Conservation (phyloP, 1,140 invertebrate genomes). For the Gryon sp. region DNA sequence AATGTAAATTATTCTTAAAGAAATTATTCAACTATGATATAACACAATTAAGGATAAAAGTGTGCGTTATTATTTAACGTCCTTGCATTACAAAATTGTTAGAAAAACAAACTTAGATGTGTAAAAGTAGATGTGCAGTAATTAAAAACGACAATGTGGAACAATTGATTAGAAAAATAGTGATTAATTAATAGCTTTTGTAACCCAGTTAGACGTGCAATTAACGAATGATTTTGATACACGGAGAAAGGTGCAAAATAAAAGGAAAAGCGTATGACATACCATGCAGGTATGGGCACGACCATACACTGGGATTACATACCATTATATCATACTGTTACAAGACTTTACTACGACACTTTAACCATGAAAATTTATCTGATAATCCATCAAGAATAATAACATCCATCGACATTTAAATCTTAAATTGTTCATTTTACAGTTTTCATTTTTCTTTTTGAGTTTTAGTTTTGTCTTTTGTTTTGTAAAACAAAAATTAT, state of each 20-base stretch:
- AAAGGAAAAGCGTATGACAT: constrained; percentile 42
- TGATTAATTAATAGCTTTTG: constrained; percentile 15
- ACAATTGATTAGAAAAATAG: background rate
- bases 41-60: too few species aligned
- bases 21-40: too few species aligned
- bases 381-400: too few species aligned
- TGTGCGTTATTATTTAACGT: too few species aligned
- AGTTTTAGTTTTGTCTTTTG: too few species aligned
- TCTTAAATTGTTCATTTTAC: too few species aligned
- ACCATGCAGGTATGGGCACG: constrained; percentile 27
- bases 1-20: too few species aligned
- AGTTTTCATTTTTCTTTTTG: too few species aligned
- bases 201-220: constrained; percentile 19
- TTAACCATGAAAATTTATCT: constrained; percentile 57
- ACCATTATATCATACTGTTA: constrained; percentile 51
- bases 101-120: too few species aligned
- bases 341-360: constrained; percentile 48
- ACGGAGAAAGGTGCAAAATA: constrained; percentile 42
- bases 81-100: too few species aligned
- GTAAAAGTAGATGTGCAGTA: background rate
- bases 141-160: background rate
- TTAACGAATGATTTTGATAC: constrained; percentile 43
- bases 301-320: constrained; percentile 33
- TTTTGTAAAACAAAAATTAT: too few species aligned
- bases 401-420: too few species aligned